Conservation (phyloP, 2,113 vertebrate genomes). For the Xiphophorus maculatus region DNA sequence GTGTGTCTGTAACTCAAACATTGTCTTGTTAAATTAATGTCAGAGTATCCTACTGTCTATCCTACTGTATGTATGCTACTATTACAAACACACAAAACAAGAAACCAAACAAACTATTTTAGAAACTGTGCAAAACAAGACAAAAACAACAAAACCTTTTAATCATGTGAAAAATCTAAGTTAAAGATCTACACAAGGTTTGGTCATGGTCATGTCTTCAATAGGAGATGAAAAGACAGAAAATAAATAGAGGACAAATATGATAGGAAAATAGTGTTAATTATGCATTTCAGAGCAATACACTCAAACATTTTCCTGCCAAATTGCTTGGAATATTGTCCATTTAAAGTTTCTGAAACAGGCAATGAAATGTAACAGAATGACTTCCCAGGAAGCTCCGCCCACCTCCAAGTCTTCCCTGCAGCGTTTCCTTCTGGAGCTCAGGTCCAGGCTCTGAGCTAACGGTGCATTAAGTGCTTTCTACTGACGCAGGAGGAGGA, state of each 20-base stretch:
- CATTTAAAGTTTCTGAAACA: conserved; percentile 83
- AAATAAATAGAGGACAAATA: conserved; percentile 84
- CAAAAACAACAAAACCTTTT: conserved; percentile 2
- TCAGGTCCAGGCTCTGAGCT: conserved; percentile 12
- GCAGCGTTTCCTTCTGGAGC: no score
- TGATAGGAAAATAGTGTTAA: conserved; percentile 55
- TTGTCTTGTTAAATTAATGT: no score
- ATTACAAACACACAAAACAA: conserved; percentile 22
- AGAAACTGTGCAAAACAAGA: conserved; percentile 49
- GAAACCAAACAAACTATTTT: conserved; percentile 12
- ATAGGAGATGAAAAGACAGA: conserved; percentile 81
- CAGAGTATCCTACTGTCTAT: no score
- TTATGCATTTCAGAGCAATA: conserved; percentile 77
- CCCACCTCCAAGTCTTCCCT: no score
- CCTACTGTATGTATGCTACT: neutral
- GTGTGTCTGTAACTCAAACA: neutral
- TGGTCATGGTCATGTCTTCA: conserved; percentile 79
- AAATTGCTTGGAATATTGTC: conserved; percentile 61
- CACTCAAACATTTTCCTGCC: conserved; percentile 71
- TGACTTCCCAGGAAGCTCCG: conserved; percentile 6
- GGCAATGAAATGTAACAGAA: conserved; percentile 66
- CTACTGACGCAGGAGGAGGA: conserved; percentile 17
- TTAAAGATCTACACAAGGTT: conserved; percentile 26
- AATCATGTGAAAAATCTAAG: conserved; percentile 31
- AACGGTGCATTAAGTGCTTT: conserved; percentile 48